Evolutionary conservation across 2,113 vertebrate genomes (phyloP), one percentile per base, ranked within the genome.

Genomic region (Callorhinus ursinus): DNA sequence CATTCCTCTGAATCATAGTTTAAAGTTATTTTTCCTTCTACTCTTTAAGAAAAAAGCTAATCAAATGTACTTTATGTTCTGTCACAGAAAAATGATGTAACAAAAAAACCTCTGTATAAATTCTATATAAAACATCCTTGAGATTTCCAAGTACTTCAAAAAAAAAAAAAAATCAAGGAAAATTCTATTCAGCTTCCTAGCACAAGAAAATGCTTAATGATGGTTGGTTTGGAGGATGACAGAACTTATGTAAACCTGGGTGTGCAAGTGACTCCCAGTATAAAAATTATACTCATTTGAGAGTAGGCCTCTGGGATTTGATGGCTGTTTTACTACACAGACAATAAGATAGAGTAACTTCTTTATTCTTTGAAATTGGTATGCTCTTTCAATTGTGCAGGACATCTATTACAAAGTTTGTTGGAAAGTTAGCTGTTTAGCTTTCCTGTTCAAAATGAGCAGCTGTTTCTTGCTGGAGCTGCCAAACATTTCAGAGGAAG

Each of bases 61-160:
- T 26, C 24, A 79, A 88, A 39, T 51, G 51, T 19, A 63, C 22
- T 83, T 88, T 85, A n/a, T 90, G 82, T 96, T 93, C 76, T 96
- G 79, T 33, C 51, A 91, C 3, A 79, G 77, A 39, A 93, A 97
- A 98, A 96, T 74, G 46, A 42, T 83, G 26, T 94, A 55, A 93
- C n/a, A 51, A 85, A 96, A 98, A 95, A 19, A 39, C 55, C 88
- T 63, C 55, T 82, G 76, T 88, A 36, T 36, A 93, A 92, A 71
- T 95, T 97, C 97, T 94, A 97, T 83, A 92, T 83, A 95, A 94
- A 95, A 80, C n/a, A 22, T 55, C 84, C 65, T 89, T 95, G 95
- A 95, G 22, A 93, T 90, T 96, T 97, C 97, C 97, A 98, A 93
- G 5, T 93, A 97, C 16, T 95, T 96, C 6, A 53, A 82, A 90